A percentile compares a stretch with the other conserved stretches of the same genome.
phyloP scores from a whole-genome alignment of 2,113 vertebrate species.

The Pitta sordida region DNA sequence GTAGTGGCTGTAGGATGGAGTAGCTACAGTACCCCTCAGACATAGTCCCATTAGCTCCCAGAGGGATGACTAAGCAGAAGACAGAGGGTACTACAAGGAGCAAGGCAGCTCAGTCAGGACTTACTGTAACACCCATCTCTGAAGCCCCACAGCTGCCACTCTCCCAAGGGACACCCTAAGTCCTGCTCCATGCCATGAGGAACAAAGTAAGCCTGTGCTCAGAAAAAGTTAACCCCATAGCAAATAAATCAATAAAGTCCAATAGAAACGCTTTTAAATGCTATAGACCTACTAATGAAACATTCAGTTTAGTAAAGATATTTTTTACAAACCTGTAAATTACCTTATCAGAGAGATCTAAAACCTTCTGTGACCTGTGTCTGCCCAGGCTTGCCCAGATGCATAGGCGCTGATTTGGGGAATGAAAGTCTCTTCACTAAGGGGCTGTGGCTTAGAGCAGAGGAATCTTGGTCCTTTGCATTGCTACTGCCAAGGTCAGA shows the following conservation, averaged over 20 bases:
- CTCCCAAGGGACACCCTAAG: neutral
- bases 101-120: neutral
- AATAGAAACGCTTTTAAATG: neutral
- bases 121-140: neutral
- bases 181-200: neutral
- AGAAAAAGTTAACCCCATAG: neutral
- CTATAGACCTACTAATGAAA: neutral
- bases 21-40: neutral
- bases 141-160: neutral
- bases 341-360: neutral
- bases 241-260: neutral
- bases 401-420: neutral
- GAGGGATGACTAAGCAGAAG: neutral
- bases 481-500: neutral
- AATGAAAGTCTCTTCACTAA: neutral
- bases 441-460: neutral
- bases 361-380: fast-evolving
- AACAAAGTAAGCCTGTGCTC: neutral
- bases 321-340: neutral
- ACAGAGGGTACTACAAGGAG: fast-evolving
- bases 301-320: neutral
- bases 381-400: fast-evolving
- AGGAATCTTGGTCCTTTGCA: neutral
- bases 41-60: fast-evolving
- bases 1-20: neutral